Percentiles rank a stretch among this genome's conserved stretches.
Evolutionary conservation across 2,113 vertebrate species (phyloP).

Genomic region (Corythoichthys intestinalis): DNA sequence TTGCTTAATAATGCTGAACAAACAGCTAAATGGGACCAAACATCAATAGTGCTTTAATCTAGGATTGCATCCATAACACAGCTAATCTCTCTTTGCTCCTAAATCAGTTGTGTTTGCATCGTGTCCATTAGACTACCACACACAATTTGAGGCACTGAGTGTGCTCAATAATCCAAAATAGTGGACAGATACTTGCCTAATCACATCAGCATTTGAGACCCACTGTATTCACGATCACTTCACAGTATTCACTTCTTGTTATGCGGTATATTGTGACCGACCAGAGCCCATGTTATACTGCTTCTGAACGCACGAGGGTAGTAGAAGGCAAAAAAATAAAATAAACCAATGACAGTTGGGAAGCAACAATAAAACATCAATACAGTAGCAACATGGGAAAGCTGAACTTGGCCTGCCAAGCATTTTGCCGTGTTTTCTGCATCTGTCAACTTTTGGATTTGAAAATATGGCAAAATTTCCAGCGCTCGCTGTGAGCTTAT

Average conservation of each 20-base stretch:
- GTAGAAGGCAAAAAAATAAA: neutral
- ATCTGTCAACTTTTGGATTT: too few species aligned
- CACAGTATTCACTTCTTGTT: neutral
- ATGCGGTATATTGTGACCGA: neutral
- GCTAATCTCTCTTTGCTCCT: neutral
- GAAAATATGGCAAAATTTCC: too few species aligned
- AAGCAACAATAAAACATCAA: neutral
- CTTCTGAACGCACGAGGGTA: neutral
- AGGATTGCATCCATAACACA: neutral
- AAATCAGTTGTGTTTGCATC: neutral
- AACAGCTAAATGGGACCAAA: neutral
- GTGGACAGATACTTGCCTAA: neutral
- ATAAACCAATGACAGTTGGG: neutral
- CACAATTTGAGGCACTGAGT: neutral
- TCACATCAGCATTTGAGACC: neutral
- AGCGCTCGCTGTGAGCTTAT: too few species aligned
- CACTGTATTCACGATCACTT: neutral
- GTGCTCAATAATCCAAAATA: neutral
- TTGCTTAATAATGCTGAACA: neutral
- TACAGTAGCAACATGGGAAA: neutral
- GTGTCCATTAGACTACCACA: neutral
- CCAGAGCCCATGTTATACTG: neutral
- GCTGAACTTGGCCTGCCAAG: neutral
- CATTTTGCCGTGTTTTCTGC: too few species aligned
- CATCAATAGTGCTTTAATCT: neutral